These are phyloP conservation scores for Monochamus saltuarius DNA, from an alignment of 1,140 invertebrate species.

Conservation along the genomic window DNA sequence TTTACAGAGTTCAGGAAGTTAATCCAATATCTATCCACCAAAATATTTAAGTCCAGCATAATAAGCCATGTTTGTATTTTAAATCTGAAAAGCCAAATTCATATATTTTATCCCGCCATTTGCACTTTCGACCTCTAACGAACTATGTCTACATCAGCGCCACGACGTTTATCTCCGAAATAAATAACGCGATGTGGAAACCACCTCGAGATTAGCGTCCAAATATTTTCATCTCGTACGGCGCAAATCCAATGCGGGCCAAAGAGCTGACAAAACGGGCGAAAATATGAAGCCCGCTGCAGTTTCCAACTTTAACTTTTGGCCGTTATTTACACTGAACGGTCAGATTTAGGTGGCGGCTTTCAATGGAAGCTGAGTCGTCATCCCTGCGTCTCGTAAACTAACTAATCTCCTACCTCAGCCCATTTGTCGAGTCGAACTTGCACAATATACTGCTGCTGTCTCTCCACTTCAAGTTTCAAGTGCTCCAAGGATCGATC, in stretches of 20 bases:
- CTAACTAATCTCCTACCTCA: neutral
- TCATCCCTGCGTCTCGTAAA: neutral
- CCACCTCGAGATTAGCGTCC: neutral
- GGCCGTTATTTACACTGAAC: slow-evolving; percentile 3
- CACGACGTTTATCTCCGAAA: too few species aligned
- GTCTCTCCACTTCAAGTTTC: too few species aligned
- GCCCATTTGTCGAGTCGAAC: slow-evolving; percentile 3
- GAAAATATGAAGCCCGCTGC: too few species aligned
- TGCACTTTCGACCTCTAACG: neutral
- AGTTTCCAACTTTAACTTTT: neutral
- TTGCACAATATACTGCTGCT: too few species aligned
- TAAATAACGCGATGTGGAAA: neutral
- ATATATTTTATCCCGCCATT: too few species aligned
- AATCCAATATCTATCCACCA: too few species aligned
- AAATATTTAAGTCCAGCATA: too few species aligned
- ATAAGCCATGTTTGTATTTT: too few species aligned
- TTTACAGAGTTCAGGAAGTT: too few species aligned
- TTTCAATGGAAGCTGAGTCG: neutral
- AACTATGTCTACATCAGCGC: neutral
- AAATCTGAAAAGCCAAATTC: too few species aligned
- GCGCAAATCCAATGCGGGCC: neutral
- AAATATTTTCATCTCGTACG: neutral
- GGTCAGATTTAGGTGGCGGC: slow-evolving; percentile 5
- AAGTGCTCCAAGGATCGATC: too few species aligned
- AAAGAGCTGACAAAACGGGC: too few species aligned